Evolutionary conservation across 2,113 vertebrate species (phyloP).

Genomic region (Actinemys pallida): DNA sequence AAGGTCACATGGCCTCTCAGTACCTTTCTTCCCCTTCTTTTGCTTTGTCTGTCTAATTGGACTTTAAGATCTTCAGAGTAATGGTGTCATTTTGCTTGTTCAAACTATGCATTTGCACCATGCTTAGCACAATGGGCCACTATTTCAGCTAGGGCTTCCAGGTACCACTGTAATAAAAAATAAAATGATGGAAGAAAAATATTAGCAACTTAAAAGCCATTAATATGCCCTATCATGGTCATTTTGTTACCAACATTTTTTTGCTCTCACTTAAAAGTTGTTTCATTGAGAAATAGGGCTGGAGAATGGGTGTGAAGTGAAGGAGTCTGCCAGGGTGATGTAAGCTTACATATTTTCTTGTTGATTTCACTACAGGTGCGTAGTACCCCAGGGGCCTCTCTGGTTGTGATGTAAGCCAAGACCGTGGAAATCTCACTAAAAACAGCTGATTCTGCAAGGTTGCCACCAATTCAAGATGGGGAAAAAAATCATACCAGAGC

Average conservation of each 20-base stretch:
- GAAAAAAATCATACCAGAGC: background rate
- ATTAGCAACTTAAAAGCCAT: constrained; percentile 11
- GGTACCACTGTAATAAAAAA: background rate
- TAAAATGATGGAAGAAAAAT: background rate
- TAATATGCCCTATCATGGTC: background rate
- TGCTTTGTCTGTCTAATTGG: constrained; percentile 2
- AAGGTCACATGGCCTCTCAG: background rate
- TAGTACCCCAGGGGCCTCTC: background rate
- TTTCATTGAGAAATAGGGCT: background rate
- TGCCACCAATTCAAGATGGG: background rate
- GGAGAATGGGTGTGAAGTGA: background rate
- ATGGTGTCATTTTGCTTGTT: constrained; percentile 48
- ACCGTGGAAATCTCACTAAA: background rate
- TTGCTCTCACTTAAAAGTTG: background rate
- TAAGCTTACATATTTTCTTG: background rate
- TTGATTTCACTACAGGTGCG: background rate
- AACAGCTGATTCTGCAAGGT: background rate
- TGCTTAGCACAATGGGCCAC: background rate
- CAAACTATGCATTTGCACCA: constrained; percentile 53
- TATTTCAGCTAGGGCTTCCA: constrained; percentile 31
- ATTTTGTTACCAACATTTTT: constrained; percentile 21
- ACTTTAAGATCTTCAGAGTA: constrained; percentile 25
- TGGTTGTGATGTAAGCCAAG: background rate
- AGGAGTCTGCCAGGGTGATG: background rate
- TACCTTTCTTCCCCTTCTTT: background rate